phyloP scores from a whole-genome alignment of 1,140 invertebrate genomes.

The Antheraea mylitta region DNA sequence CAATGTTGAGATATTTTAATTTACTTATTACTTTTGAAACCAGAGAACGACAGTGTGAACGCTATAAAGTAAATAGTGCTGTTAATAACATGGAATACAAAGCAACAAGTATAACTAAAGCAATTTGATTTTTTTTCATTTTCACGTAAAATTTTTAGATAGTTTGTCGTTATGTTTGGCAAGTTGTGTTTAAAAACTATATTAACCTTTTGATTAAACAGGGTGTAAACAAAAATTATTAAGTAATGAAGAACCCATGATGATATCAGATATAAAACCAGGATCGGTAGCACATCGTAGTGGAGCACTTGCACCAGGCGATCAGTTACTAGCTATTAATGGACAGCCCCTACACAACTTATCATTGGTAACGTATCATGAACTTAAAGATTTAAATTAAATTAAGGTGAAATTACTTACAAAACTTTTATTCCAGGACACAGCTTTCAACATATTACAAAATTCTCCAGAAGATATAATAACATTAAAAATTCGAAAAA shows the following conservation, averaged over 20 bases:
- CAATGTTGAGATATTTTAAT: no score
- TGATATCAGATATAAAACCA: slow-evolving; percentile 91
- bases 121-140: no score
- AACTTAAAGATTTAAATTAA: not conserved
- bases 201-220: slow-evolving; percentile 25
- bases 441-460: slow-evolving; percentile 88
- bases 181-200: not conserved
- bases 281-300: slow-evolving; percentile 95
- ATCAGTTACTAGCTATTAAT: slow-evolving; percentile 93
- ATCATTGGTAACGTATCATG: slow-evolving; percentile 58
- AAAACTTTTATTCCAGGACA: slow-evolving; percentile 71
- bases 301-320: slow-evolving; percentile 91
- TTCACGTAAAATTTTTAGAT: no score
- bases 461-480: slow-evolving; percentile 86
- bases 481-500: slow-evolving; percentile 82
- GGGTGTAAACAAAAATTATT: slow-evolving; percentile 71
- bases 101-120: no score
- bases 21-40: no score
- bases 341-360: slow-evolving; percentile 88
- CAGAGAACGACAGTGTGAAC: no score
- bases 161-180: not conserved
- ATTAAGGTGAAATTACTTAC: not conserved
- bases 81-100: no score
- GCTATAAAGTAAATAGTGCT: no score
- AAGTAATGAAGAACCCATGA: slow-evolving; percentile 72